Percentiles rank a stretch among this genome's conserved stretches.
Evolutionary conservation across 2,797 vertebrate genomes (phyloP).

Genomic region (Peromyscus nudipes): DNA sequence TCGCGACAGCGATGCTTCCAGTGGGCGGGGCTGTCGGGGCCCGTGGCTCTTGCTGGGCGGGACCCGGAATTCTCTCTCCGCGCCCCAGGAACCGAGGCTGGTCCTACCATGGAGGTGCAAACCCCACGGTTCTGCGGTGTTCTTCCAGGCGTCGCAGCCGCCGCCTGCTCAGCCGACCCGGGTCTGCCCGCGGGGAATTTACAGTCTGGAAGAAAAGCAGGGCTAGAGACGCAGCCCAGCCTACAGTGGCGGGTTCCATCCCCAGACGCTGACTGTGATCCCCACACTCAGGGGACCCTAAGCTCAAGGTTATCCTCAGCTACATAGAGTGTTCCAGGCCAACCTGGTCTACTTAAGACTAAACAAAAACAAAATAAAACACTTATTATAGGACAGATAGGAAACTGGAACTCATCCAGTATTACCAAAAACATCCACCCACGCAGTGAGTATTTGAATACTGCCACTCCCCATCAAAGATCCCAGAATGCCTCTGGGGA

Average conservation of each 20-base stretch:
- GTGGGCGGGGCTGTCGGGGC: neutral
- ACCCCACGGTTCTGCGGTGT: neutral
- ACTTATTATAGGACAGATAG: neutral
- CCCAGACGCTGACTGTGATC: neutral
- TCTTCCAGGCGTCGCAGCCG: neutral
- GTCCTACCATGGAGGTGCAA: neutral
- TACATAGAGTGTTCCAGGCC: neutral
- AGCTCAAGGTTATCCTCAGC: neutral
- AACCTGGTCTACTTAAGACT: neutral
- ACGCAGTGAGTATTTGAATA: neutral
- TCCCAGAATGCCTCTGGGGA: neutral
- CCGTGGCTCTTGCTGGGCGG: neutral
- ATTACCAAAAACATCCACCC: neutral
- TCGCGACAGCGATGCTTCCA: accelerated
- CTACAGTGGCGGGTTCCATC: neutral
- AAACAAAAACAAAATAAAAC: neutral
- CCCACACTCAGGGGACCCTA: neutral
- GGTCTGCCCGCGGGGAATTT: neutral
- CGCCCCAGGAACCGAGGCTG: too few relatives aligned
- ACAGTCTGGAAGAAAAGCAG: neutral
- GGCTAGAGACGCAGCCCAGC: neutral
- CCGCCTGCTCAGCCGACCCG: neutral
- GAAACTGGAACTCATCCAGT: neutral
- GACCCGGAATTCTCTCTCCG: neutral
- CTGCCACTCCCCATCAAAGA: neutral